Conservation (phyloP, 2,797 vertebrate species). For the Amphiprion clarkii region DNA sequence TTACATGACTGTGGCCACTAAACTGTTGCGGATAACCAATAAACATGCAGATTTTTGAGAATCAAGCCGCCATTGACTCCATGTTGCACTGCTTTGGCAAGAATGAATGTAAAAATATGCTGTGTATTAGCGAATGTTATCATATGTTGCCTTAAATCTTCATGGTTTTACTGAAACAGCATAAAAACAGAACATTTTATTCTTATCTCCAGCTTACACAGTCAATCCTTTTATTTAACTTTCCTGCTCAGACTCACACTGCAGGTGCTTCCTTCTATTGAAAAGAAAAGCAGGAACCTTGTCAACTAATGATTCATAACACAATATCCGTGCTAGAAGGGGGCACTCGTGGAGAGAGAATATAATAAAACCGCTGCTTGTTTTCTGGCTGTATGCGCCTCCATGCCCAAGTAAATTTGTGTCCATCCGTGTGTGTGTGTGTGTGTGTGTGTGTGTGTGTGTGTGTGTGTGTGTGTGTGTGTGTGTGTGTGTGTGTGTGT, state of each 20-base stretch:
- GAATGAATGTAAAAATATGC: background rate
- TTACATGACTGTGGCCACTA: background rate
- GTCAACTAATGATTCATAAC: slow-evolving; percentile 37
- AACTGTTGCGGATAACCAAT: slow-evolving; percentile 13
- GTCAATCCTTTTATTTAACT: background rate
- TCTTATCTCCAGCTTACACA: slow-evolving; percentile 6
- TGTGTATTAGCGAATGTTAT: background rate
- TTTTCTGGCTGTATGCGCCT: slow-evolving; percentile 1
- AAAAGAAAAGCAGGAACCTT: slow-evolving; percentile 10
- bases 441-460: background rate
- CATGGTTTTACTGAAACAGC: background rate
- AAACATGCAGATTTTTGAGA: slow-evolving; percentile 32
- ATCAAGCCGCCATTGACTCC: slow-evolving; percentile 18
- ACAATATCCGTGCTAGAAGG: background rate
- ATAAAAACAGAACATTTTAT: background rate
- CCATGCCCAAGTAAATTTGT: background rate
- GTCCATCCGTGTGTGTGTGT: background rate
- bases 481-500: background rate
- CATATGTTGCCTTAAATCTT: background rate
- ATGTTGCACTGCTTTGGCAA: slow-evolving; percentile 29
- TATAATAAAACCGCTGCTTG: slow-evolving; percentile 20
- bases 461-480: background rate
- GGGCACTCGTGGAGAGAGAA: background rate
- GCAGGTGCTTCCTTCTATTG: background rate
- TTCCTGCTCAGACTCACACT: slow-evolving; percentile 4